A percentile compares a stretch with the other conserved stretches of the same genome.
phyloP scores from a whole-genome alignment of 1,140 invertebrate species.

The Bombus polaris region DNA sequence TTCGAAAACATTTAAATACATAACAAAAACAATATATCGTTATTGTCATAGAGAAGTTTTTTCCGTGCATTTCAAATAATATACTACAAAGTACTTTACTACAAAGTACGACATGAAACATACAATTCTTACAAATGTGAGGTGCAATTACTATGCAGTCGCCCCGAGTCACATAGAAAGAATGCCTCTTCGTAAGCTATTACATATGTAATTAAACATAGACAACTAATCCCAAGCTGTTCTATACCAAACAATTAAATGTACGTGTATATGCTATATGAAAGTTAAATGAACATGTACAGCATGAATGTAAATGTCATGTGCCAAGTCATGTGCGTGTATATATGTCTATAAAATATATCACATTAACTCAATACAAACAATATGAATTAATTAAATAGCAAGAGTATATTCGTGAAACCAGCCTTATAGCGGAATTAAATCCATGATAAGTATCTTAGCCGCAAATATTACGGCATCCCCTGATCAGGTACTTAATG shows the following conservation, averaged over 20 bases:
- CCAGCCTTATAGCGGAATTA: slow-evolving; percentile 57
- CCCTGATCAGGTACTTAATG: slow-evolving; percentile 63
- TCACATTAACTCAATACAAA: slow-evolving; percentile 64
- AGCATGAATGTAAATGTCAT: slow-evolving; percentile 24
- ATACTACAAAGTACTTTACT: slow-evolving; percentile 2
- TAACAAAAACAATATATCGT: slow-evolving; percentile 15
- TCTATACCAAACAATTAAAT: slow-evolving; percentile 40
- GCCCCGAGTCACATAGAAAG: slow-evolving; percentile 1
- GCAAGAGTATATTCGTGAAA: slow-evolving; percentile 50
- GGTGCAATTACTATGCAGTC: slow-evolving; percentile 7
- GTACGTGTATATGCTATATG: slow-evolving; percentile 46
- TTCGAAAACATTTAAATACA: neutral
- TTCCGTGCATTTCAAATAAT: neutral
- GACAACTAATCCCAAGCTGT: slow-evolving; percentile 32
- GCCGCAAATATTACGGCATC: slow-evolving; percentile 24
- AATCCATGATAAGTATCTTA: slow-evolving; percentile 57
- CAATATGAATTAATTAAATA: slow-evolving; percentile 51
- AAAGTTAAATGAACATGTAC: slow-evolving; percentile 52
- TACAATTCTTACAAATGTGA: neutral
- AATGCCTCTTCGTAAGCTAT: neutral
- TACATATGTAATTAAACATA: neutral
- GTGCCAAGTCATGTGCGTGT: neutral
- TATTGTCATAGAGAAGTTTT: slow-evolving; percentile 21
- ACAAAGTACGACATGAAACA: neutral
- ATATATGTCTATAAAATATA: slow-evolving; percentile 49